A percentile compares a stretch with the other conserved stretches of the same genome.
Evolutionary conservation across 2,888 invertebrate species (phyloP).

Genomic region (Homarus gammarus): DNA sequence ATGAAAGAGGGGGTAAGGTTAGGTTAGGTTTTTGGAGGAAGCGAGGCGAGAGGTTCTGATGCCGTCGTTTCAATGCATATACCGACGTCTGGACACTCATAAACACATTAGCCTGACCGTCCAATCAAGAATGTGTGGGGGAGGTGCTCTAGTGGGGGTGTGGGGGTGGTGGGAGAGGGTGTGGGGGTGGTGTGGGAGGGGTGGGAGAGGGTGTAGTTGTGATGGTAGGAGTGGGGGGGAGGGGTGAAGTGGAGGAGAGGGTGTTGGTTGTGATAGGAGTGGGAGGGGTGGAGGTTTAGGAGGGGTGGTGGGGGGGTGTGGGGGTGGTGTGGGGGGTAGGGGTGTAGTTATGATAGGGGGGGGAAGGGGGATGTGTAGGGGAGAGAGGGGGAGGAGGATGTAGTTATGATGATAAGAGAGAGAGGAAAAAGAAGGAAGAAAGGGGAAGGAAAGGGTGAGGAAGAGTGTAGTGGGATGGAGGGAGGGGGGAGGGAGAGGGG

Average conservation of each 20-base stretch:
- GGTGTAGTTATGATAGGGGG: background rate
- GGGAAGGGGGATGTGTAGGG: background rate
- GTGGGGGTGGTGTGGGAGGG: too few relatives aligned
- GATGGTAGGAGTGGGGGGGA: too few relatives aligned
- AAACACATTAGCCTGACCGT: constrained; percentile 64
- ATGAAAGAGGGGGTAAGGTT: constrained; percentile 25
- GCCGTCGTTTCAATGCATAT: constrained; percentile 61
- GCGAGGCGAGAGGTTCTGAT: constrained; percentile 42
- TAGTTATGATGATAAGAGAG: too few relatives aligned
- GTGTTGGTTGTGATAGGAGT: too few relatives aligned
- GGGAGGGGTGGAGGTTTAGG: background rate
- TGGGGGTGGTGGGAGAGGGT: too few relatives aligned
- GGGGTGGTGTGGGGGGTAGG: too few relatives aligned
- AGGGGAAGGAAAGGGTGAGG: background rate
- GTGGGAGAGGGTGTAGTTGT: too few relatives aligned
- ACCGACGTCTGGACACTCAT: constrained; percentile 45
- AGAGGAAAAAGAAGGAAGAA: background rate
- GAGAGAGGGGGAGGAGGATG: too few relatives aligned
- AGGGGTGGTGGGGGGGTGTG: background rate
- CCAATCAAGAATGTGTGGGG: constrained; percentile 66
- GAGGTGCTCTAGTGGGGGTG: background rate
- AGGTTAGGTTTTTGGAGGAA: too few relatives aligned
- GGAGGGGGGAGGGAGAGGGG: background rate
- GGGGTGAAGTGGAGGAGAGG: too few relatives aligned
- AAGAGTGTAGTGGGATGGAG: too few relatives aligned